phyloP scores from a whole-genome alignment of 1,140 invertebrate species.

The Eubasilissa regina region DNA sequence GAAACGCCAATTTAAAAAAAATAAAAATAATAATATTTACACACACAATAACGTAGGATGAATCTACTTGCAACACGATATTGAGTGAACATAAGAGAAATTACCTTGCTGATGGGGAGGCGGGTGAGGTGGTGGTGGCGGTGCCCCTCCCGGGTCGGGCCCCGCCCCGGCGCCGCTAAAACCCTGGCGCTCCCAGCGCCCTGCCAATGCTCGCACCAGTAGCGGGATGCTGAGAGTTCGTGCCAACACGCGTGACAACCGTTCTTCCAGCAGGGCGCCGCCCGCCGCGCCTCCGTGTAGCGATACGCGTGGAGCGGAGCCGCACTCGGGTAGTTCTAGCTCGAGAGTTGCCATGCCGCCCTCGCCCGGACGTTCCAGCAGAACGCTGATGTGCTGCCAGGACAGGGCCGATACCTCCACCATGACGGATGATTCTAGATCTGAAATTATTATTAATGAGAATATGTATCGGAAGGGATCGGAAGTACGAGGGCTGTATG shows the following conservation, averaged over 20 bases:
- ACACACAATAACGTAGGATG: too few relatives aligned
- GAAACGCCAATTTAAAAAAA: too few relatives aligned
- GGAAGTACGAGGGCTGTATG: too few relatives aligned
- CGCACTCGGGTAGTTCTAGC: slow-evolving; percentile 85
- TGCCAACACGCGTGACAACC: slow-evolving; percentile 90
- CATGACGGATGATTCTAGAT: slow-evolving; percentile 87
- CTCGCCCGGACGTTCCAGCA: slow-evolving; percentile 93
- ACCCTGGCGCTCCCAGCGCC: slow-evolving; percentile 75
- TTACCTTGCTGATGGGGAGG: slow-evolving; percentile 32
- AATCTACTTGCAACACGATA: too few relatives aligned
- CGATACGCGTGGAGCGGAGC: slow-evolving; percentile 78
- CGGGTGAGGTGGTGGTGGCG: slow-evolving; percentile 51
- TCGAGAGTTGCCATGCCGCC: slow-evolving; percentile 94
- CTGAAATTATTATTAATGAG: slow-evolving; percentile 65
- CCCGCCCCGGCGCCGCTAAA: slow-evolving; percentile 70
- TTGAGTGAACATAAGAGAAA: too few relatives aligned
- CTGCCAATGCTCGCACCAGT: slow-evolving; percentile 81
- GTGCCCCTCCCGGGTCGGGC: slow-evolving; percentile 67
- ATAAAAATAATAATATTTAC: too few relatives aligned
- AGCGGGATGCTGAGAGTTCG: slow-evolving; percentile 93
- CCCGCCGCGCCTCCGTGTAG: slow-evolving; percentile 63
- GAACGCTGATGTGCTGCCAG: slow-evolving; percentile 90
- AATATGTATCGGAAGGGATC: too few relatives aligned
- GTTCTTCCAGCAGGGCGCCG: slow-evolving; percentile 63
- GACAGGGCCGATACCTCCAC: slow-evolving; percentile 93